Conservation (phyloP, 1,140 invertebrate species). For the Mycetomoellerius zeteki region DNA sequence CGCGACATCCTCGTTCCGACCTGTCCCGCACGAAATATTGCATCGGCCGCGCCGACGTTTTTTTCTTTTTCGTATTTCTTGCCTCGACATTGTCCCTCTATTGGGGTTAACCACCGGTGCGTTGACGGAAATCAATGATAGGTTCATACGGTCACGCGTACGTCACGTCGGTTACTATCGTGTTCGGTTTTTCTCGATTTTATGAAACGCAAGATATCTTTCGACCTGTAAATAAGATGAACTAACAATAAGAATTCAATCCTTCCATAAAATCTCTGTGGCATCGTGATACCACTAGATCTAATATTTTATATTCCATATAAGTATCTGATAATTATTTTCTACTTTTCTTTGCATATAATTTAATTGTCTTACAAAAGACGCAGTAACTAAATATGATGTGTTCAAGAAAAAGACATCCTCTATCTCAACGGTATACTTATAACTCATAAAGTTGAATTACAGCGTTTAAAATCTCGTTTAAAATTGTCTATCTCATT, state of each 20-base stretch:
- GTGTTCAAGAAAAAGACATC: background rate
- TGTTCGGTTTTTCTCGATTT: slow-evolving; percentile 14
- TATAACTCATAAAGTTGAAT: background rate
- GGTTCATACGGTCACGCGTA: slow-evolving; percentile 74
- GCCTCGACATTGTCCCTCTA: slow-evolving; percentile 53
- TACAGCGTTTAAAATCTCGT: background rate
- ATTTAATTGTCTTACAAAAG: slow-evolving; percentile 8
- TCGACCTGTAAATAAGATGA: background rate
- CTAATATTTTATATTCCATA: background rate
- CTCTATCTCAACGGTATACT: background rate
- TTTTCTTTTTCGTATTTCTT: slow-evolving; percentile 65
- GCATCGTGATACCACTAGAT: background rate
- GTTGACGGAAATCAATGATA: slow-evolving; percentile 76
- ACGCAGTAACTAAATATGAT: background rate
- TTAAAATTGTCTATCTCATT: background rate
- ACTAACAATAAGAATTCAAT: background rate
- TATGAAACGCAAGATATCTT: background rate
- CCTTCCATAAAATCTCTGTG: background rate
- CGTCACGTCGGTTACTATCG: slow-evolving; percentile 28
- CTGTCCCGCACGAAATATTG: slow-evolving; percentile 50
- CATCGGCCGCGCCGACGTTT: slow-evolving; percentile 27
- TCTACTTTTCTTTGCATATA: background rate
- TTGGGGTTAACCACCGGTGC: slow-evolving; percentile 69
- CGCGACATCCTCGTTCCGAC: slow-evolving; percentile 45
- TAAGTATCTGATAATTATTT: background rate